Evolutionary conservation across 1,140 invertebrate species (phyloP).

Genomic region (Cydia fagiglandana): DNA sequence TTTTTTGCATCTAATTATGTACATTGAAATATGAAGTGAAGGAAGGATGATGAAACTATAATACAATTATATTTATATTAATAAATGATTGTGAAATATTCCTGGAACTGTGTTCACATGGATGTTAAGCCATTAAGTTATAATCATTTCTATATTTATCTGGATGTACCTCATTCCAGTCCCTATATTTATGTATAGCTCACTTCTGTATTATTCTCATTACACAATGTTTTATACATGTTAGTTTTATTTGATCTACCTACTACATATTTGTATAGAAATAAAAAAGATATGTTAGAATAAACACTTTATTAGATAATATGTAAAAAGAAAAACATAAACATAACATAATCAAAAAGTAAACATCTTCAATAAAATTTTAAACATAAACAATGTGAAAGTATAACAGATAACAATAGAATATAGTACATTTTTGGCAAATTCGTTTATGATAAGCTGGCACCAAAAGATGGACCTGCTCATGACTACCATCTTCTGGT

Average conservation of each 20-base stretch:
- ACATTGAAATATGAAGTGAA: background rate
- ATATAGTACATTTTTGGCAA: background rate
- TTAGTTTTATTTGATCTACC: conserved; percentile 58
- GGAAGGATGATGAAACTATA: background rate
- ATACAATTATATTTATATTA: too few relatives aligned
- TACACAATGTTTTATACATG: conserved; percentile 70
- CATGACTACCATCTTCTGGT: too few relatives aligned
- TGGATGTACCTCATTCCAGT: conserved; percentile 63
- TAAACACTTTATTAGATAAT: background rate
- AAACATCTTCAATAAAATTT: background rate
- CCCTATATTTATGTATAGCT: conserved; percentile 71
- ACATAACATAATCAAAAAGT: background rate
- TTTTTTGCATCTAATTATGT: conserved; percentile 6
- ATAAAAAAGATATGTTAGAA: background rate
- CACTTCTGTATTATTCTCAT: conserved; percentile 73
- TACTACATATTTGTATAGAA: background rate
- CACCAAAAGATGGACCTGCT: too few relatives aligned
- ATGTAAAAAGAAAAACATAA: background rate
- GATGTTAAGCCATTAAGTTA: conserved; percentile 14
- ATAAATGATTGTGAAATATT: conserved; percentile 2
- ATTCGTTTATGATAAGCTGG: too few relatives aligned
- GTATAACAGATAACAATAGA: conserved; percentile 4
- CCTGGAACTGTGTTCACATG: conserved; percentile 5
- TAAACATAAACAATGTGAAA: background rate
- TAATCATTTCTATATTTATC: conserved; percentile 35